These are phyloP conservation scores for Agrilus planipennis DNA, from an alignment of 1,140 invertebrate genomes.

Conservation along the genomic window DNA sequence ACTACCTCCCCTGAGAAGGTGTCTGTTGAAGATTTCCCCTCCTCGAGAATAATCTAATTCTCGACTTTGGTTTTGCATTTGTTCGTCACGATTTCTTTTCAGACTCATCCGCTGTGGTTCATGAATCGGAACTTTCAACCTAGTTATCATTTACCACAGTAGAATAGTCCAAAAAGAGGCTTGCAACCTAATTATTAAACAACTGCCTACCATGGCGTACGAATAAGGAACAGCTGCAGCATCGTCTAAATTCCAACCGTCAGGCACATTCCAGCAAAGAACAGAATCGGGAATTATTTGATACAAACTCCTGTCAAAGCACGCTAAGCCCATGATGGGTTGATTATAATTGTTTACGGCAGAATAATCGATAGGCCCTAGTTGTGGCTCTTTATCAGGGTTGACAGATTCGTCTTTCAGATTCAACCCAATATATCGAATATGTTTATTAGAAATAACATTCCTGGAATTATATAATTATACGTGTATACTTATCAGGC, in stretches of 20 bases:
- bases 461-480: constrained; percentile 11
- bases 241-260: constrained; percentile 44
- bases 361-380: constrained; percentile 29
- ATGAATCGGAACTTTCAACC: too few relatives aligned
- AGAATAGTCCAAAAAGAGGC: too few relatives aligned
- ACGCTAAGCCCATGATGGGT: constrained; percentile 25
- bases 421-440: constrained; percentile 27
- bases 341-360: constrained; percentile 16
- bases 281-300: constrained; percentile 24
- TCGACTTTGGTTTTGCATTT: too few relatives aligned
- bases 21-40: too few relatives aligned
- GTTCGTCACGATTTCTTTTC: too few relatives aligned
- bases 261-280: constrained; percentile 44
- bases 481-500: neutral
- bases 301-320: constrained; percentile 21
- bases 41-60: too few relatives aligned
- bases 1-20: too few relatives aligned
- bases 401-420: constrained; percentile 26
- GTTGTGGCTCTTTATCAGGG: constrained; percentile 12
- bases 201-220: constrained; percentile 43
- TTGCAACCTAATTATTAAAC: too few relatives aligned
- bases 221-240: constrained; percentile 50
- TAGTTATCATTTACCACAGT: too few relatives aligned
- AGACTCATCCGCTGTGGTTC: too few relatives aligned
- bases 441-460: constrained; percentile 14